Percentiles rank a stretch among this genome's conserved stretches.
These are phyloP conservation scores for Macrocentrus cingulum DNA, from an alignment of 1,140 invertebrate genomes.

Conservation along the genomic window DNA sequence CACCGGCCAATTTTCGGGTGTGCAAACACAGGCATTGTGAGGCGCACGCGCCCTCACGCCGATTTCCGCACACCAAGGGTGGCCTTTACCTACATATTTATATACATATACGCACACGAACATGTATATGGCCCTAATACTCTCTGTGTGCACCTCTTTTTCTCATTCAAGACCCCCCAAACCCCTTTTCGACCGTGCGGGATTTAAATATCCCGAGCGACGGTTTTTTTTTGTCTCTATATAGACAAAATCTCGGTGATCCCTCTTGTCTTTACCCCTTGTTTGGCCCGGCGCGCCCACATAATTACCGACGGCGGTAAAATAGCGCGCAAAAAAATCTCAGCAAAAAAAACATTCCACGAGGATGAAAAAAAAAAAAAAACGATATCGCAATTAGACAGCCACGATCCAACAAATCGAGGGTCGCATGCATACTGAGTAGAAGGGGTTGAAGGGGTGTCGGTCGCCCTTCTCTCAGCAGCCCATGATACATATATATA, in stretches of 20 bases:
- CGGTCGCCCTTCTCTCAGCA: constrained; percentile 18
- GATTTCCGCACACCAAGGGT: constrained; percentile 28
- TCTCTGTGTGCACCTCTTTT: constrained; percentile 8
- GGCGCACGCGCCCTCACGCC: constrained; percentile 30
- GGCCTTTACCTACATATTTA: constrained; percentile 19
- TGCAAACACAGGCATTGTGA: constrained; percentile 30
- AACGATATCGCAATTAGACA: constrained; percentile 51
- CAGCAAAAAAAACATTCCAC: constrained; percentile 3
- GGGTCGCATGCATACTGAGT: constrained; percentile 12
- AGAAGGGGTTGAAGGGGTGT: constrained; percentile 24
- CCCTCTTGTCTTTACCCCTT: constrained; percentile 23
- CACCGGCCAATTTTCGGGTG: constrained; percentile 32
- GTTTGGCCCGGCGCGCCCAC: constrained; percentile 36
- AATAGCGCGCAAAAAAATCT: constrained; percentile 29
- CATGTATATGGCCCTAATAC: constrained; percentile 12
- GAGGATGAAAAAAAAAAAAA: constrained; percentile 37
- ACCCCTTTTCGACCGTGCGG: constrained; percentile 18
- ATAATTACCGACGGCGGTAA: constrained; percentile 34
- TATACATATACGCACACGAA: constrained; percentile 20
- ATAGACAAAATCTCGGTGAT: neutral
- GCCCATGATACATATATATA: constrained; percentile 11
- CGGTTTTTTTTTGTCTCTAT: constrained; percentile 17
- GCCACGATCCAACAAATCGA: constrained; percentile 33
- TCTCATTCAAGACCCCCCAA: constrained; percentile 11
- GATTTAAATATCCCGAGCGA: constrained; percentile 27